A percentile compares a stretch with the other conserved stretches of the same genome.
phyloP scores from a whole-genome alignment of 2,113 vertebrate species.

The Sebastes fasciatus region DNA sequence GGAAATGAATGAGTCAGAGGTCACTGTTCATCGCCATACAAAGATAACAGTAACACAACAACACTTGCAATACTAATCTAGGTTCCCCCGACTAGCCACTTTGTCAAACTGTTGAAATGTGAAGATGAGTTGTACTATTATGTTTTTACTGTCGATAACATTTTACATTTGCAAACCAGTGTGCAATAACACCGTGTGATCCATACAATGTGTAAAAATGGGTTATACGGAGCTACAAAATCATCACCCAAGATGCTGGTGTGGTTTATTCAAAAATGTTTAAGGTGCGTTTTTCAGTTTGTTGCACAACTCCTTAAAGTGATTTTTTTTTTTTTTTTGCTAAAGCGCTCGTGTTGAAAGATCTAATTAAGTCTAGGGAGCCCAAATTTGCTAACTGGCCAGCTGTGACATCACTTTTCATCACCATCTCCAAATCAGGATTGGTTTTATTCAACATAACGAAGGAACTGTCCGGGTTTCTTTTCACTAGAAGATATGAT shows the following conservation, averaged over 20 bases:
- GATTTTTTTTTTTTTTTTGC: background rate
- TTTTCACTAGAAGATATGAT: constrained; percentile 65
- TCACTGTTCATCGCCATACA: constrained; percentile 56
- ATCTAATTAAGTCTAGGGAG: constrained; percentile 55
- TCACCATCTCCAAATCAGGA: constrained; percentile 62
- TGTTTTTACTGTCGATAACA: constrained; percentile 66
- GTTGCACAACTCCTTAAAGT: constrained; percentile 40
- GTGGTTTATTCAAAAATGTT: constrained; percentile 42
- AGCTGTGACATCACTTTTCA: constrained; percentile 55
- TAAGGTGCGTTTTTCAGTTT: constrained; percentile 40
- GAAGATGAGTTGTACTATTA: constrained; percentile 59
- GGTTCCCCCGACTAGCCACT: constrained; percentile 56
- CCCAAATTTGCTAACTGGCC: constrained; percentile 62
- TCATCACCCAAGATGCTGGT: constrained; percentile 49
- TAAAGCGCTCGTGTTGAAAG: constrained; percentile 31
- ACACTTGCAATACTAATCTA: constrained; percentile 68
- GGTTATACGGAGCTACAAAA: constrained; percentile 48
- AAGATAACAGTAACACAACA: constrained; percentile 60
- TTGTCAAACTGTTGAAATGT: constrained; percentile 73
- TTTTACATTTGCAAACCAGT: constrained; percentile 65
- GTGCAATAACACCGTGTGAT: constrained; percentile 75
- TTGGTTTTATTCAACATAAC: constrained; percentile 46
- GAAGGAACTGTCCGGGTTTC: constrained; percentile 41
- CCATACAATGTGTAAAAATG: constrained; percentile 31
- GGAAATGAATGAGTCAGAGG: constrained; percentile 49